Evolutionary conservation across 2,113 vertebrate genomes (phyloP).

Genomic region (Paedocypris sp.): DNA sequence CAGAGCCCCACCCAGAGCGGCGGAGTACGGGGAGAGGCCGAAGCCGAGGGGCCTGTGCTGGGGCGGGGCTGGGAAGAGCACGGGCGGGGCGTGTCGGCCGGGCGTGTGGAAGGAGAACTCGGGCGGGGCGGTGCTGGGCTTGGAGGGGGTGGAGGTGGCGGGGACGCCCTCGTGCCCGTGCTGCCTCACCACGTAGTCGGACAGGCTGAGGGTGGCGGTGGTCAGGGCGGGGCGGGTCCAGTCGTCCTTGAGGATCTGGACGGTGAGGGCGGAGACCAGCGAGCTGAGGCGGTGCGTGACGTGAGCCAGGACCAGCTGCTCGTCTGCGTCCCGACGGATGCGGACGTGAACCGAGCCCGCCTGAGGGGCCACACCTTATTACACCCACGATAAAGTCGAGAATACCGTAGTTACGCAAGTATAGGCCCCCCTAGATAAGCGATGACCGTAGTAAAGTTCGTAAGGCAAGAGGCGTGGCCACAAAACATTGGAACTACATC

Average conservation of each 20-base stretch:
- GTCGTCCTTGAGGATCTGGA: constrained; percentile 97
- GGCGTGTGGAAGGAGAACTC: constrained; percentile 91
- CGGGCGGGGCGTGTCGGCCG: constrained; percentile 70
- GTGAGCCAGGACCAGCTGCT: constrained; percentile 95
- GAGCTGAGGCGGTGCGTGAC: constrained; percentile 85
- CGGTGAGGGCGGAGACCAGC: constrained; percentile 79
- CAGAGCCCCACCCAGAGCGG: too few species aligned
- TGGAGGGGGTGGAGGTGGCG: constrained; percentile 82
- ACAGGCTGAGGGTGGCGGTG: constrained; percentile 61
- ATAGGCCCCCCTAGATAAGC: too few species aligned
- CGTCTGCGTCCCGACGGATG: constrained; percentile 91
- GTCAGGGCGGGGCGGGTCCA: constrained; percentile 80
- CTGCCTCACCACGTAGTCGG: constrained; percentile 65
- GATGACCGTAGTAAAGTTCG: too few species aligned
- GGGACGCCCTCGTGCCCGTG: constrained; percentile 58
- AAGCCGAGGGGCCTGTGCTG: constrained; percentile 66
- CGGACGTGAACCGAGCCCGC: constrained; percentile 91
- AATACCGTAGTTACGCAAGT: too few species aligned
- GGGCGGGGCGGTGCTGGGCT: constrained; percentile 78
- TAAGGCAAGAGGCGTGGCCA: too few species aligned
- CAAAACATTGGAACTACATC: too few species aligned
- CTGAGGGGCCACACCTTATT: too few species aligned
- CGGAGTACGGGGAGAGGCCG: constrained; percentile 59
- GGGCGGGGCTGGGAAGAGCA: constrained; percentile 70
- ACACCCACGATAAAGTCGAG: too few species aligned